A percentile compares a stretch with the other conserved stretches of the same genome.
Evolutionary conservation across 2,113 vertebrate genomes (phyloP).

Genomic region (Perccottus glenii): DNA sequence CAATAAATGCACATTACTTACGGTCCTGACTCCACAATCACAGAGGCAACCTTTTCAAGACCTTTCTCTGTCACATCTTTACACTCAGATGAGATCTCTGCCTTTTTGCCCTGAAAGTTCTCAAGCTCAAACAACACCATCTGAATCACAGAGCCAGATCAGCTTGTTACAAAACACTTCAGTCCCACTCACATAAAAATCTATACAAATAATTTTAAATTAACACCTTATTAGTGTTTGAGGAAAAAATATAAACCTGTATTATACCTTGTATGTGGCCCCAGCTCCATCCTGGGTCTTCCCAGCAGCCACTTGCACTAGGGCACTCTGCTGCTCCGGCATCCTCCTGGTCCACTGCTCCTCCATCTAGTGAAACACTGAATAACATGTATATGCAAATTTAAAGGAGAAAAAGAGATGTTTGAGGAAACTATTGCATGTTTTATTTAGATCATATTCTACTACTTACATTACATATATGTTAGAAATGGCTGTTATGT

Average conservation of each 20-base stretch:
- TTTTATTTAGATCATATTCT: no score
- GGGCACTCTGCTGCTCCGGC: slow-evolving; percentile 85
- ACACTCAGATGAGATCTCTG: slow-evolving; percentile 66
- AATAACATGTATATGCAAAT: neutral
- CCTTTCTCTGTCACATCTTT: slow-evolving; percentile 84
- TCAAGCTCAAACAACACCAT: slow-evolving; percentile 83
- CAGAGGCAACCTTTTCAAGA: slow-evolving; percentile 90
- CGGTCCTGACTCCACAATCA: slow-evolving; percentile 87
- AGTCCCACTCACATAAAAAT: no score
- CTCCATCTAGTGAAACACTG: slow-evolving; percentile 54
- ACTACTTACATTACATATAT: no score
- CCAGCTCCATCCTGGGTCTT: slow-evolving; percentile 85
- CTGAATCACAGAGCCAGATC: slow-evolving; percentile 39
- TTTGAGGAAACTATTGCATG: no score
- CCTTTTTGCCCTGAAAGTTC: slow-evolving; percentile 88
- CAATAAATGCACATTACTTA: slow-evolving; percentile 36
- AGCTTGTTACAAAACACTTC: neutral
- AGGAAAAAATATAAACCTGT: no score
- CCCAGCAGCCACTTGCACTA: slow-evolving; percentile 85
- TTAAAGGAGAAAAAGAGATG: neutral
- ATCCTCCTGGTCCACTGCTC: slow-evolving; percentile 76
- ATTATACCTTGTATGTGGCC: slow-evolving; percentile 84
- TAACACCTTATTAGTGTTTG: no score
- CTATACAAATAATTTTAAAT: no score
- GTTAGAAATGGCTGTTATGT: neutral